Evolutionary conservation across 2,797 vertebrate species (phyloP).

Genomic region (Paratrypauchen microcephalus): DNA sequence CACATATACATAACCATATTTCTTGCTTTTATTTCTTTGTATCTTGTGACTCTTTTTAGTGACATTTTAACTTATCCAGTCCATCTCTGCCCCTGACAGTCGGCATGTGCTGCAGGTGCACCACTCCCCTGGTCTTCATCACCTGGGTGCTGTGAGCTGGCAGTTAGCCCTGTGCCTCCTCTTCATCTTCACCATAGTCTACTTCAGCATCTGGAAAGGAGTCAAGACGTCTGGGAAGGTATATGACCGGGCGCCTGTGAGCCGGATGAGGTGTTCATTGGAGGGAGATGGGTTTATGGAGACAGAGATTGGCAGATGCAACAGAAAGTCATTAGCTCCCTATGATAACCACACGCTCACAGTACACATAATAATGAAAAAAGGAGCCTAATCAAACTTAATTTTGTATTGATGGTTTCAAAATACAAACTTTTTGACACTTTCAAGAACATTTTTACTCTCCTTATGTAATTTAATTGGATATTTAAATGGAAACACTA

Average conservation of each 20-base stretch:
- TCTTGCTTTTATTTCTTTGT: no score
- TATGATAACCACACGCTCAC: neutral
- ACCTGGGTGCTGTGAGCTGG: slow-evolving; percentile 93
- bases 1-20: no score
- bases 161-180: slow-evolving; percentile 92
- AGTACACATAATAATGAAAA: no score
- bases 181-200: slow-evolving; percentile 94
- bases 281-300: slow-evolving; percentile 37
- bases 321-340: slow-evolving; percentile 4
- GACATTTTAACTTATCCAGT: slow-evolving; percentile 18
- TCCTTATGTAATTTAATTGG: no score
- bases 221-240: slow-evolving; percentile 99
- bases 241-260: slow-evolving; percentile 46
- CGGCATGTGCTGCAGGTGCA: slow-evolving; percentile 93
- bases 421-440: no score
- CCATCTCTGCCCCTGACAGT: slow-evolving; percentile 61
- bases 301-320: slow-evolving; percentile 14
- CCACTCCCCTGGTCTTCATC: slow-evolving; percentile 88
- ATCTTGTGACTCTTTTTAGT: neutral
- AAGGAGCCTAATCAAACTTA: no score
- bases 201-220: slow-evolving; percentile 99
- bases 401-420: no score
- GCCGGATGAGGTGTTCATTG: slow-evolving; percentile 52
- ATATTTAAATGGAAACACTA: no score
- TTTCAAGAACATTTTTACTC: no score